Base-by-base conservation (phyloP, 2,113 vertebrate genomes). In the Rhagologus leucostigma region DNA sequence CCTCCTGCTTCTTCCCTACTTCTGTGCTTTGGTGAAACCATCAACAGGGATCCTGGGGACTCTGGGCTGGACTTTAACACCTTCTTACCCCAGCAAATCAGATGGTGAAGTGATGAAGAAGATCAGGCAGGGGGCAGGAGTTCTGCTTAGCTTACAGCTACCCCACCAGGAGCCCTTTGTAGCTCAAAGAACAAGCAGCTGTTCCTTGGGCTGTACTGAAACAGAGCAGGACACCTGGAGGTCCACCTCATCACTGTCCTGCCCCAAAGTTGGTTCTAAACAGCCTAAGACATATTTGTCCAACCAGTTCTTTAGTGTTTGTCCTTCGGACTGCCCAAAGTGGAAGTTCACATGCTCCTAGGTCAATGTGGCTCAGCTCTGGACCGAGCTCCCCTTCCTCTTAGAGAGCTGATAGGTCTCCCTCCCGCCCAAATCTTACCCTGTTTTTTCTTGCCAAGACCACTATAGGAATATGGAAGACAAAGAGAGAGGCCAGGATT, bases 361-460 rank as follows among this genome's bases (percentile, higher is more conserved):
- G 35, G 47, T 53, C 59, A 57, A 1, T 39, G 26, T 55, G 24
- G 16, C 35, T 60, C 46, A 75, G 29, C 24, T 75, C 33, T 63
- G 33, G 18, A 16, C 17, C 62, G 22, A 76, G 35, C 22, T 73
- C 17, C 15, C 9, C 7, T 84, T 50, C 13, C 24, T 49, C 1
- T 49, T 32, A 39, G 13, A 63, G 20, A 60, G 7, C 21, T 68
- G 23, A 30, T 42, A 47, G 12, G 6, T 60, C 21, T 8, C 8
- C 11, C 10, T 6, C 4, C 3, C 0, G 0, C 5, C 11, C 3
- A 10, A 56, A 67, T 85, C 20, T 47, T 42, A 47, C 19, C 10
- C 14, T 2, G 0, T 55, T 71, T 82, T 68, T 90, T 87, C 39
- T 82, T 70, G 23, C 47, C 26, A 35, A 35, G 35, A 30, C 7